Base-by-base conservation (phyloP, 2,113 vertebrate genomes). In the Sisor rabdophorus region DNA sequence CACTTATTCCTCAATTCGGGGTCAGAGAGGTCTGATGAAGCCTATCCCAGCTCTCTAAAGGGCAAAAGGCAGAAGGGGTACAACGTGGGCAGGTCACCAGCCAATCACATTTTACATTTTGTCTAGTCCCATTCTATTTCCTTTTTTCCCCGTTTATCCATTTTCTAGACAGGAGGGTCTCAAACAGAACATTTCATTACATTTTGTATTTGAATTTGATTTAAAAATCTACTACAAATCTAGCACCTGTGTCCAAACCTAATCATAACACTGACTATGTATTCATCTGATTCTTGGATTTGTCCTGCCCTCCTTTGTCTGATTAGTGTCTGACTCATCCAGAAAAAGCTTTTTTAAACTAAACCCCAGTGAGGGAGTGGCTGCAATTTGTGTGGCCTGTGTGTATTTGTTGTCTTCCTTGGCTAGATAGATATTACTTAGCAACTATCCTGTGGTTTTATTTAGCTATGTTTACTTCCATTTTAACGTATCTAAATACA, bases 311-410 rank as follows among this genome's bases (percentile, higher is more conserved):
- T 26, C 12, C 32, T 55, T 22, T 9, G 19, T 44, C 40, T 44
- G 40, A 44, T 76, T 17, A 15, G 52, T 26, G 20, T 54, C 44
- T 32, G 40, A 63, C 3, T 20, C 61, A 76, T 36, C 15, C 24
- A 5, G 15, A 60, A 63, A 60, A 11, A 3, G 48, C 40, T 73
- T 44, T 28, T 44, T 76, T 26, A 54, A 76, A 52, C 24, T 59
- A 76, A 70, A 50, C 73, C n/a, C 40, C 10, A 9, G 44, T 52
- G 65, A 77, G 20, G 75, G 75, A 60, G 75, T 70, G 75, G 65
- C 75, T 58, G 52, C 22, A 20, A 13, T 68, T 40, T 58, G 9
- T 76, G 19, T 44, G 22, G 6, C 9, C 28, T 75, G 73, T 44
- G 61, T 69, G 28, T 20, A 11, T 77, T 47, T 77, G 44, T 52